Evolutionary conservation across 2,888 invertebrate genomes (phyloP), one percentile per base, ranked within the genome.

Genomic region (Pocota personata): DNA sequence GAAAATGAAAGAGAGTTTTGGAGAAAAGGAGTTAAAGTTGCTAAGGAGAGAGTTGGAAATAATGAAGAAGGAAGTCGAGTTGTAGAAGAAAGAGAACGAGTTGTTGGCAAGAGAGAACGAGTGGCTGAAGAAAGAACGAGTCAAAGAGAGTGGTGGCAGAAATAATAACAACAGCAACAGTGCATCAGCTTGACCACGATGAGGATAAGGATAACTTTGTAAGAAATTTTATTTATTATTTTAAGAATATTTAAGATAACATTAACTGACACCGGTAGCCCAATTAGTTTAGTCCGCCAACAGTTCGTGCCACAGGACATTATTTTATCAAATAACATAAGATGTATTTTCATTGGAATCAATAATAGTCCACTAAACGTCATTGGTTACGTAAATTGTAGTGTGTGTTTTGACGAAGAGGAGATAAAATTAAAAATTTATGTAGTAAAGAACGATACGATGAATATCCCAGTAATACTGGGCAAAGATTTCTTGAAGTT

Each of bases 381-480:
- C 52, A 24, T 40, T 48, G 10, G 71, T 40, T 40, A 40, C 14
- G 14, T 40, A 14, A 40, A 40, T 40, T 40, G 14, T 14, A 14
- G 3, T 40, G 40, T 40, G 14, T 4, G n/a, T n/a, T 14, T 40
- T 40, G 40, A 40, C 1, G 14, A 40, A 40, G 40, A 40, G 40
- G 40, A 40, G 5, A 40, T 40, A 14, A 14, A 40, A 14, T 40
- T 40, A 14, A 40, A 40, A 40, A 4, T 14, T 1, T 12, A 35
- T 35, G 35, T 71, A 8, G 62, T 79, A 10, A 6, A 48, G 10
- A 52, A 62, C 16, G 46, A 72, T 35, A 46, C 79, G 14, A 72
- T 72, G 72, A 43, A 32, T 35, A 55, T n/a, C 27, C 24, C 48
- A n/a, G 64, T 30, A 52, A 32, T 64, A 12, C 57, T 79, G 46